Evolutionary conservation across 2,888 invertebrate genomes (phyloP).

Genomic region (Drosophila quinaria): DNA sequence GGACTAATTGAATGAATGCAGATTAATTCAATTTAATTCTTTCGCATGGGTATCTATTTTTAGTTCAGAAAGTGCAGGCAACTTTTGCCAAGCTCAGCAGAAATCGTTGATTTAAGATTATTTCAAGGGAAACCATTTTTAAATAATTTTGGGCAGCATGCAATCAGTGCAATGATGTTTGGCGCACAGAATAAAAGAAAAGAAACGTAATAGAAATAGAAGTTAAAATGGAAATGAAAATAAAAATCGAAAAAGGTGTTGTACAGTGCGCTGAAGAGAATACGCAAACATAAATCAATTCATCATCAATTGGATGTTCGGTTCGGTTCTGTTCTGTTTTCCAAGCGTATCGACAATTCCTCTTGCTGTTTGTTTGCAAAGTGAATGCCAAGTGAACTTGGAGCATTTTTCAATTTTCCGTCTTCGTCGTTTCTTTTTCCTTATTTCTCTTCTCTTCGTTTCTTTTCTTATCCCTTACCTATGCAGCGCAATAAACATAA

Average conservation of each 20-base stretch:
- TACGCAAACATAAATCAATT: conserved; percentile 68
- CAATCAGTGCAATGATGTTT: conserved; percentile 33
- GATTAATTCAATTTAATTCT: no score
- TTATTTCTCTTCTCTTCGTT: neutral
- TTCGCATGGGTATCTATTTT: no score
- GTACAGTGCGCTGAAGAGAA: conserved; percentile 21
- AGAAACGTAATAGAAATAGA: conserved; percentile 13
- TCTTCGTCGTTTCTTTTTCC: neutral
- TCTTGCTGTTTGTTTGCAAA: conserved; percentile 60
- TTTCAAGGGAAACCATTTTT: conserved; percentile 12
- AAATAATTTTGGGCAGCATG: conserved; percentile 19
- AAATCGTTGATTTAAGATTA: conserved; percentile 20
- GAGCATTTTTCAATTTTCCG: conserved; percentile 65
- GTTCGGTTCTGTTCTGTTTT: conserved; percentile 34
- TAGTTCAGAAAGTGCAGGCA: neutral
- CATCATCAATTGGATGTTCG: conserved; percentile 64
- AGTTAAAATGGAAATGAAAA: conserved; percentile 22
- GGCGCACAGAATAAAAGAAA: conserved; percentile 2
- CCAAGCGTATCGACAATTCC: conserved; percentile 45
- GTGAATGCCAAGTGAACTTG: conserved; percentile 65
- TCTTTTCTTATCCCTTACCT: conserved; percentile 17
- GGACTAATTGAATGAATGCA: neutral
- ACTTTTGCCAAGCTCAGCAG: conserved; percentile 10
- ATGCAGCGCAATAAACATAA: conserved; percentile 62
- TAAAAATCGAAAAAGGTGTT: conserved; percentile 26